Evolutionary conservation across 2,113 vertebrate species (phyloP).

Genomic region (Eonycteris spelaea): DNA sequence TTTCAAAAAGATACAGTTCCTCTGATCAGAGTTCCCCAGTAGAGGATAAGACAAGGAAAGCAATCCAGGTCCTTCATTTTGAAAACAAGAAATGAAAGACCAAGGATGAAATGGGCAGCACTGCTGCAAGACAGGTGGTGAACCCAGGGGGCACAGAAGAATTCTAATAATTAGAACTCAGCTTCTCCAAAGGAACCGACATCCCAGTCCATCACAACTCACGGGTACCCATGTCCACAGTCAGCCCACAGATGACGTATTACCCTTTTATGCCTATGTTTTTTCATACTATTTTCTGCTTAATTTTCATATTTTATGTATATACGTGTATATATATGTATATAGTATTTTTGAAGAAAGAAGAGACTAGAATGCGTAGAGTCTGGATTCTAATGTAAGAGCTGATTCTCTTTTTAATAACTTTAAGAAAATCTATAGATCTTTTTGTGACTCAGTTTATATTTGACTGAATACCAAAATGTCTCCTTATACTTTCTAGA

Average conservation of each 20-base stretch:
- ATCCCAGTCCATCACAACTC: neutral
- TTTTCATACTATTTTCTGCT: neutral
- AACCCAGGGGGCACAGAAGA: neutral
- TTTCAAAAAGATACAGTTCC: neutral
- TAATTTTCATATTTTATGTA: neutral
- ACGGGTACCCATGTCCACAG: neutral
- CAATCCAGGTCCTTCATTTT: neutral
- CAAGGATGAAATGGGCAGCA: neutral
- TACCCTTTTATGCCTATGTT: neutral
- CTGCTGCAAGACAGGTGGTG: neutral
- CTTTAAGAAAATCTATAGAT: constrained; percentile 4
- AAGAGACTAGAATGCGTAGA: neutral
- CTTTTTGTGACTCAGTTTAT: neutral
- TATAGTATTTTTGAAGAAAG: neutral
- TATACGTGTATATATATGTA: too few species aligned
- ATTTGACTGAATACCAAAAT: neutral
- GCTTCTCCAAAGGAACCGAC: neutral
- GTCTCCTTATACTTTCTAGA: neutral
- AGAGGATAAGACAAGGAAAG: neutral
- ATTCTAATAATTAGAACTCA: neutral
- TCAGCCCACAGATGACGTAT: neutral
- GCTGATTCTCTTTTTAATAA: neutral
- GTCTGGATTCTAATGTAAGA: neutral
- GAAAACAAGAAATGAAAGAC: neutral
- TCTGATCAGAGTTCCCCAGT: neutral